Percentiles rank a stretch among this genome's conserved stretches.
phyloP scores from a whole-genome alignment of 2,888 invertebrate genomes.

The Corbicula japonica region DNA sequence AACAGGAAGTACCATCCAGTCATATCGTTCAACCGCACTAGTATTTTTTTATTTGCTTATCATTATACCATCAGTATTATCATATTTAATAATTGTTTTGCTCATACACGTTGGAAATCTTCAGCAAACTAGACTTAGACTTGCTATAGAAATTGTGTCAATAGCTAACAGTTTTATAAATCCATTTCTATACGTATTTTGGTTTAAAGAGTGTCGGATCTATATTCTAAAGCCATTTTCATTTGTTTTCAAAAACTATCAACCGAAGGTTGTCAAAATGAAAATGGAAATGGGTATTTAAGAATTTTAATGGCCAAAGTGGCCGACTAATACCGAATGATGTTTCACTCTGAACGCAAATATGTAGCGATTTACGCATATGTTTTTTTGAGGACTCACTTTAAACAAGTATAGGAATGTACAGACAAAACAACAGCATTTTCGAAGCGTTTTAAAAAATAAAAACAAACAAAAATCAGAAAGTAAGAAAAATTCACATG shows the following conservation, averaged over 20 bases:
- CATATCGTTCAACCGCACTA: constrained; percentile 4
- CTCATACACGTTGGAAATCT: background rate
- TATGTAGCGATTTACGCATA: too few species aligned
- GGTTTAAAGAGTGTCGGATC: constrained; percentile 23
- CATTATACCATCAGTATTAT: background rate
- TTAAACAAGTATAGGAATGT: too few species aligned
- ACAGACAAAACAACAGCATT: too few species aligned
- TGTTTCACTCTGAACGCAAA: too few species aligned
- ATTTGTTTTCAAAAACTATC: background rate
- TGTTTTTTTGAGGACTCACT: too few species aligned
- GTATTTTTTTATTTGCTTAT: constrained; percentile 11
- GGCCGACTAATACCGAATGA: too few species aligned
- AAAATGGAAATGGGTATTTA: too few species aligned
- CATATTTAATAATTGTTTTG: constrained; percentile 1
- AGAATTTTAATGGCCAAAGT: too few species aligned
- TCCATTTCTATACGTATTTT: constrained; percentile 20
- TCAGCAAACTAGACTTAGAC: background rate
- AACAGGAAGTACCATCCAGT: background rate
- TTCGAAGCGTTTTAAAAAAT: too few species aligned
- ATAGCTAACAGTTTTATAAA: constrained; percentile 10
- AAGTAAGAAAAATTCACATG: too few species aligned
- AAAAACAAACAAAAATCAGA: too few species aligned
- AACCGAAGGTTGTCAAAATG: constrained; percentile 5
- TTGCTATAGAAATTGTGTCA: constrained; percentile 7
- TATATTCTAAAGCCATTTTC: background rate